Percentiles rank a stretch among this genome's conserved stretches.
phyloP scores from a whole-genome alignment of 1,140 invertebrate species.

The Probaryconus sp. region DNA sequence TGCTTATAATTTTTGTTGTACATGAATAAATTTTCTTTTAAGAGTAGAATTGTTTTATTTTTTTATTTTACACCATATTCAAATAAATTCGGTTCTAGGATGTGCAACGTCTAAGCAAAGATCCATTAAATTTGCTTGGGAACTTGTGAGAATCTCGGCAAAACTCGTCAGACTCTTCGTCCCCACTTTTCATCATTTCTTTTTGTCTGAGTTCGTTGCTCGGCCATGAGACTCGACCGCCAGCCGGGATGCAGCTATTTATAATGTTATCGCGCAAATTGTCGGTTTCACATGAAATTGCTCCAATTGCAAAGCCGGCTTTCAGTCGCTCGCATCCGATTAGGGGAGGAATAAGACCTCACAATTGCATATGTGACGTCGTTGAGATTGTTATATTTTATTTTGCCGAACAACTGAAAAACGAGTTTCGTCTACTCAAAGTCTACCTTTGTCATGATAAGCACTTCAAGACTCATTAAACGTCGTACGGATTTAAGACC shows the following conservation, averaged over 20 bases:
- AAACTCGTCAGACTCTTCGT: conserved; percentile 39
- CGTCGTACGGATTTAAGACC: no score
- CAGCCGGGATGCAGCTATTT: conserved; percentile 55
- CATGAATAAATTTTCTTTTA: no score
- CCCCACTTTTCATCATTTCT: conserved; percentile 38
- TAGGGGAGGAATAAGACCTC: conserved; percentile 24
- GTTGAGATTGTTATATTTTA: conserved; percentile 8
- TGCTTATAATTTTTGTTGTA: no score
- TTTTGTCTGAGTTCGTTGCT: conserved; percentile 59
- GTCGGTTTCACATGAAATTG: conserved; percentile 55
- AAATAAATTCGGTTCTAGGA: no score
- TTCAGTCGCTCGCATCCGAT: conserved; percentile 29
- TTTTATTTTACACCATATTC: no score
- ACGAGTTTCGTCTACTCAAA: conserved; percentile 20
- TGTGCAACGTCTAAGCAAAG: neutral
- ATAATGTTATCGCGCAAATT: conserved; percentile 59
- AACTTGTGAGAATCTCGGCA: conserved; percentile 27
- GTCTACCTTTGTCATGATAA: no score
- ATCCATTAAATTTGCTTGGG: conserved; percentile 14
- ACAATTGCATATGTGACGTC: conserved; percentile 9
- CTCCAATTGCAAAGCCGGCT: conserved; percentile 50
- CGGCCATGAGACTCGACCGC: conserved; percentile 61
- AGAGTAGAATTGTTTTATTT: no score
- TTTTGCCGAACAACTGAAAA: neutral
- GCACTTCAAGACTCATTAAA: no score